Evolutionary conservation across 2,797 vertebrate genomes (phyloP).

Genomic region (Naso thynnoides): DNA sequence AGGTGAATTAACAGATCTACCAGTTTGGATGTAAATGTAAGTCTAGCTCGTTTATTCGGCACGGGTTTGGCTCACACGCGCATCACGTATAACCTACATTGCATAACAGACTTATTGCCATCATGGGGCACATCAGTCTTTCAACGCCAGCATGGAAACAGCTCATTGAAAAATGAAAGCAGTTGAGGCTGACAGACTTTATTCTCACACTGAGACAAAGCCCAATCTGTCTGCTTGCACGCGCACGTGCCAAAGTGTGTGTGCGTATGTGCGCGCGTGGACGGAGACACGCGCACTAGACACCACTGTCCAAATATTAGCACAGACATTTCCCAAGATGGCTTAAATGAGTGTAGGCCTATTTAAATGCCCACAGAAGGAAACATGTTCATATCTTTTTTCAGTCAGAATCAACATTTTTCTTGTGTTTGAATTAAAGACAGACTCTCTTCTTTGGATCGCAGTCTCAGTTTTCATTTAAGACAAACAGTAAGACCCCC

Average conservation of each 20-base stretch:
- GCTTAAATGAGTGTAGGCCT: constrained; percentile 46
- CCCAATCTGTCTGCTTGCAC: constrained; percentile 13
- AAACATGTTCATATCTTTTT: too few relatives aligned
- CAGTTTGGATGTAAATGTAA: neutral
- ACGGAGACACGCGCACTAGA: constrained; percentile 24
- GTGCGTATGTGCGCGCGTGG: constrained; percentile 4
- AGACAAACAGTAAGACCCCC: constrained; percentile 1
- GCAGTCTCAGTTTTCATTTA: constrained; percentile 23
- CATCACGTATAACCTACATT: constrained; percentile 55
- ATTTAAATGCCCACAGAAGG: constrained; percentile 52
- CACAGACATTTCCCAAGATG: constrained; percentile 64
- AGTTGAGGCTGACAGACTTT: constrained; percentile 29
- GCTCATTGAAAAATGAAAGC: constrained; percentile 16
- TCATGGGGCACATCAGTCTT: constrained; percentile 36
- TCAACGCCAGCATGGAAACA: constrained; percentile 20
- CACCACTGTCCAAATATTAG: constrained; percentile 74
- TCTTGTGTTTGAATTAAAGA: neutral
- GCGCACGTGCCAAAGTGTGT: neutral
- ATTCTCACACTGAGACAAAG: constrained; percentile 41
- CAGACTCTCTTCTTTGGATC: neutral
- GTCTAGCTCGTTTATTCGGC: neutral
- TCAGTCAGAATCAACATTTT: constrained; percentile 36
- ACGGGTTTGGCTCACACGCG: constrained; percentile 10
- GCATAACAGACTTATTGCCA: constrained; percentile 53
- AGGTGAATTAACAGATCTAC: neutral